Evolutionary conservation across 2,888 invertebrate species (phyloP).

Genomic region (Pinctada fucata): DNA sequence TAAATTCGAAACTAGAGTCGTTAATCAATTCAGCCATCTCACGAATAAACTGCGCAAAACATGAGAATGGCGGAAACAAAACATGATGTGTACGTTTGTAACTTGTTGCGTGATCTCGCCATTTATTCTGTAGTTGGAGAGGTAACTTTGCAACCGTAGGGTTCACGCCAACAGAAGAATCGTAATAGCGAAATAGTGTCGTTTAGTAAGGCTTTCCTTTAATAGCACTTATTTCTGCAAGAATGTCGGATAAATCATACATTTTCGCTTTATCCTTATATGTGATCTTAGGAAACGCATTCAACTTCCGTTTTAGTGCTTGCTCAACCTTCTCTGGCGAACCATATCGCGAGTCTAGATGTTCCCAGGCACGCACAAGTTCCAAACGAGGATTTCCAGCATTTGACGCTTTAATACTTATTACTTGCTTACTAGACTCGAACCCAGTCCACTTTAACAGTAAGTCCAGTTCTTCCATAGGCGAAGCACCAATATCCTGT

Average conservation of each 20-base stretch:
- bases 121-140: constrained; percentile 19
- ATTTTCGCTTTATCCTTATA: constrained; percentile 26
- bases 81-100: constrained; percentile 20
- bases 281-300: constrained; percentile 11
- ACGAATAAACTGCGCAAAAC: constrained; percentile 25
- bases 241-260: constrained; percentile 13
- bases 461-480: constrained; percentile 11
- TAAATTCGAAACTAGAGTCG: constrained; percentile 21
- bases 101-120: constrained; percentile 17
- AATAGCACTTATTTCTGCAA: constrained; percentile 15
- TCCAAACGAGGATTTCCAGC: not conserved
- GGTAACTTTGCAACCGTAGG: constrained; percentile 25
- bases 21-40: constrained; percentile 25
- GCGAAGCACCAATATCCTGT: constrained; percentile 2
- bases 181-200: constrained; percentile 14
- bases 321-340: constrained; percentile 19
- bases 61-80: constrained; percentile 25
- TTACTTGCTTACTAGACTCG: not conserved
- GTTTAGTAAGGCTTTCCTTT: constrained; percentile 12
- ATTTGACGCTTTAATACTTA: constrained; percentile 10
- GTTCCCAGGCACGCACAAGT: constrained; percentile 2
- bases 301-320: not conserved
- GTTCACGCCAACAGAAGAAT: constrained; percentile 13
- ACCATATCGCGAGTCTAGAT: constrained; percentile 22
- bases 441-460: not conserved